These are phyloP conservation scores for Cyclargus thomasi DNA, from an alignment of 1,140 invertebrate species.

Conservation along the genomic window DNA sequence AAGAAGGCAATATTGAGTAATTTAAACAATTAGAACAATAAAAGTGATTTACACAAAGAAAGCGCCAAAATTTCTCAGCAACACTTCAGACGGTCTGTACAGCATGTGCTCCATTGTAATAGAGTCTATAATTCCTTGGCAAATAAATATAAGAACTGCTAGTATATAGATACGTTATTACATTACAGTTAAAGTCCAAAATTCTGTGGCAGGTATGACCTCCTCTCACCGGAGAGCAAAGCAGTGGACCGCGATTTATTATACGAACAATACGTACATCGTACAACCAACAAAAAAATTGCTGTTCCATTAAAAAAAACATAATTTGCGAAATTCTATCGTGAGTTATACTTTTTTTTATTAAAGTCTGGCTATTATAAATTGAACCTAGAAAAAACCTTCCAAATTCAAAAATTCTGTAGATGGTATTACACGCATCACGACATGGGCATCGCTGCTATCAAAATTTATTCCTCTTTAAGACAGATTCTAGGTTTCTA, in stretches of 20 bases:
- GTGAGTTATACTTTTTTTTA: not conserved
- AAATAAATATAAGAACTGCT: too few species aligned
- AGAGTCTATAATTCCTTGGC: slow-evolving; percentile 6
- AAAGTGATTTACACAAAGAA: slow-evolving; percentile 27
- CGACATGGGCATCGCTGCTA: too few species aligned
- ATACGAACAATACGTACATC: slow-evolving; percentile 45
- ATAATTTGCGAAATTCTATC: not conserved
- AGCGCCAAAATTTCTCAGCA: slow-evolving; percentile 33
- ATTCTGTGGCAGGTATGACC: not conserved
- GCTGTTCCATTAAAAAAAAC: not conserved
- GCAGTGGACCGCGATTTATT: slow-evolving; percentile 53
- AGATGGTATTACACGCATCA: too few species aligned
- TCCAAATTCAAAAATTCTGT: too few species aligned
- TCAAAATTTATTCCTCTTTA: too few species aligned
- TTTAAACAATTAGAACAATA: slow-evolving; percentile 1
- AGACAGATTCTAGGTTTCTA: too few species aligned
- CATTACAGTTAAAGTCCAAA: not conserved
- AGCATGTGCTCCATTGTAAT: too few species aligned
- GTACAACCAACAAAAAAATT: slow-evolving; percentile 36
- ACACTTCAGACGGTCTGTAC: slow-evolving; percentile 7
- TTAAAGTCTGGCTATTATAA: too few species aligned
- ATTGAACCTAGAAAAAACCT: too few species aligned
- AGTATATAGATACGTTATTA: not conserved
- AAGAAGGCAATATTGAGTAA: not conserved
- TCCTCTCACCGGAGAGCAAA: slow-evolving; percentile 21